phyloP scores from a whole-genome alignment of 2,113 vertebrate species.

The Tylochromis polylepis region DNA sequence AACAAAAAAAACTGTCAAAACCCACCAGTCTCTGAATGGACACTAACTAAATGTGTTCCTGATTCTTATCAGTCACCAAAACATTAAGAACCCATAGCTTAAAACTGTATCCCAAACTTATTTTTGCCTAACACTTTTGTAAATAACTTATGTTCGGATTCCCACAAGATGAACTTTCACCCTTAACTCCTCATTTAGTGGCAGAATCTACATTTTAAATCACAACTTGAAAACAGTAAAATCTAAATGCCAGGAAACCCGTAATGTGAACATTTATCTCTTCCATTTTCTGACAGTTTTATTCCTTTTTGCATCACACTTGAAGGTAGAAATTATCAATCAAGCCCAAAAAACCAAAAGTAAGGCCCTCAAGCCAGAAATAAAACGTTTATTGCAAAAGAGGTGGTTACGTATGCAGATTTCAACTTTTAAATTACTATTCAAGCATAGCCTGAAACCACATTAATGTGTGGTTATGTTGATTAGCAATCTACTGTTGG shows the following conservation, averaged over 20 bases:
- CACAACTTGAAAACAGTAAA: background rate
- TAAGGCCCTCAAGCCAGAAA: background rate
- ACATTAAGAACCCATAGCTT: rapidly evolving
- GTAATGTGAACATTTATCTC: background rate
- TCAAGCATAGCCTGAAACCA: background rate
- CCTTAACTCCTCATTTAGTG: background rate
- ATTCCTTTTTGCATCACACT: background rate
- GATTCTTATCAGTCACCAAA: background rate
- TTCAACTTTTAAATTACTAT: background rate
- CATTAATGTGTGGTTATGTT: background rate
- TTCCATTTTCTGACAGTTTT: background rate
- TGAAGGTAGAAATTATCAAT: background rate
- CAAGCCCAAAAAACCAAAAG: background rate
- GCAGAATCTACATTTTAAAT: background rate
- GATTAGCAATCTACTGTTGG: background rate
- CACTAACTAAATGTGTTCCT: background rate
- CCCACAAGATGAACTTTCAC: background rate
- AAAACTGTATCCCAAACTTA: background rate
- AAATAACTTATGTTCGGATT: background rate
- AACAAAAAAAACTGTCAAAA: background rate
- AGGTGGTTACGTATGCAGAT: background rate
- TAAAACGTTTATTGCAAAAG: background rate
- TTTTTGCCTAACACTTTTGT: background rate
- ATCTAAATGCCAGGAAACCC: background rate
- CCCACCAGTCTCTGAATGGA: background rate